Evolutionary conservation across 2,113 vertebrate species (phyloP).

Genomic region (Oncorhynchus masou): DNA sequence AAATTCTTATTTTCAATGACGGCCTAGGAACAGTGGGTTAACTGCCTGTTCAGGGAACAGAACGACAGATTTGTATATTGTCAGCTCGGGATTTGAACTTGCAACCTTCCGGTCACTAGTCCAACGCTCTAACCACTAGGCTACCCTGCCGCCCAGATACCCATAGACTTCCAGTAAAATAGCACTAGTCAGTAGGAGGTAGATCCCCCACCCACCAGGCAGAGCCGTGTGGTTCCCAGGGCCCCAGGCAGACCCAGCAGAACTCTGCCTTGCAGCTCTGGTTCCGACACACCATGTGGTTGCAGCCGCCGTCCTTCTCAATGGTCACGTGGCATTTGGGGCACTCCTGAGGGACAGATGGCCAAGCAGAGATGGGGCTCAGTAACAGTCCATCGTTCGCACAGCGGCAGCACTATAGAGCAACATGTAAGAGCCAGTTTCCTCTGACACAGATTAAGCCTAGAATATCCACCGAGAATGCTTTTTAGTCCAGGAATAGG

Average conservation of each 20-base stretch:
- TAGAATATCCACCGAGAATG: too few species aligned
- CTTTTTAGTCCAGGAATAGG: too few species aligned
- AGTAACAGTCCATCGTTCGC: not conserved
- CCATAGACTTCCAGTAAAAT: not conserved
- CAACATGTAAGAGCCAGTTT: too few species aligned
- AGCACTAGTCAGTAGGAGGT: not conserved
- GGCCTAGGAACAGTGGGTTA: too few species aligned
- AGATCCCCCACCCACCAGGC: slow-evolving; percentile 84
- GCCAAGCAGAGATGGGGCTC: not conserved
- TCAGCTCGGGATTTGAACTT: too few species aligned
- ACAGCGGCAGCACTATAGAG: not conserved
- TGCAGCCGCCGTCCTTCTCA: slow-evolving; percentile 98
- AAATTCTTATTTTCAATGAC: too few species aligned
- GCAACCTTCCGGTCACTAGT: too few species aligned
- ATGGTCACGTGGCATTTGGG: slow-evolving; percentile 99
- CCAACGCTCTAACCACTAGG: too few species aligned
- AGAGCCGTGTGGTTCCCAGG: slow-evolving; percentile 99
- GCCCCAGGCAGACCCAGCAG: slow-evolving; percentile 99
- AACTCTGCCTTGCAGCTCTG: slow-evolving; percentile 99
- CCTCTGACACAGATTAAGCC: too few species aligned
- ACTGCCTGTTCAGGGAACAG: too few species aligned
- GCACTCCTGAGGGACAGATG: slow-evolving; percentile 82
- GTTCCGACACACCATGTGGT: slow-evolving; percentile 99
- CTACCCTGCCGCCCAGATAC: too few species aligned
- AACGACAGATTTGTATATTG: too few species aligned